These are phyloP conservation scores for Pelobates fuscus DNA, from an alignment of 2,113 vertebrate genomes.

Conservation along the genomic window DNA sequence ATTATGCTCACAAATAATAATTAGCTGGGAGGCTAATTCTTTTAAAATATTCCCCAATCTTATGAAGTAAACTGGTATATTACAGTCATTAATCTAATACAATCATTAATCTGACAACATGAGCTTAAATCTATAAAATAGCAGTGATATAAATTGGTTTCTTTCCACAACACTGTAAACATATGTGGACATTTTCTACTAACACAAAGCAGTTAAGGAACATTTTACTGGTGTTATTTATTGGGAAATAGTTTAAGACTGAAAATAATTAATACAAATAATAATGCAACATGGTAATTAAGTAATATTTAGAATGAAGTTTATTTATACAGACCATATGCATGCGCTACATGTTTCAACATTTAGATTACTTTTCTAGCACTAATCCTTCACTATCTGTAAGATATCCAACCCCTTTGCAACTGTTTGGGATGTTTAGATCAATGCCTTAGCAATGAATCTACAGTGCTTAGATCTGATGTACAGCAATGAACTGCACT, in stretches of 20 bases:
- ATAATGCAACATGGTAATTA: too few relatives aligned
- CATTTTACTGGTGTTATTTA: not conserved
- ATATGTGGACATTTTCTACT: not conserved
- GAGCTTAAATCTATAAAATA: not conserved
- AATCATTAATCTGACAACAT: slow-evolving; percentile 24
- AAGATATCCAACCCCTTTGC: too few relatives aligned
- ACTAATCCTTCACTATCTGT: too few relatives aligned
- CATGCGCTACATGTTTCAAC: too few relatives aligned
- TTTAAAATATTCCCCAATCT: slow-evolving; percentile 8
- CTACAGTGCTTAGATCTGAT: too few relatives aligned
- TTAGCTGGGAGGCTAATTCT: slow-evolving; percentile 24
- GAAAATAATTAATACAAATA: not conserved
- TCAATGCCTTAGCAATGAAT: too few relatives aligned
- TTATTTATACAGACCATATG: too few relatives aligned
- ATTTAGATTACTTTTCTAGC: too few relatives aligned
- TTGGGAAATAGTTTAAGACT: not conserved
- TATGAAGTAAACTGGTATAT: slow-evolving; percentile 22
- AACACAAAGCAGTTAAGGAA: not conserved
- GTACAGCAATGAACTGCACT: too few relatives aligned
- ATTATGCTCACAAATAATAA: slow-evolving; percentile 14
- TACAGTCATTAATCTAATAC: slow-evolving; percentile 19
- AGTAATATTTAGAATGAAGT: too few relatives aligned
- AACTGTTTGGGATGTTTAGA: too few relatives aligned
- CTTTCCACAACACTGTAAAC: not conserved
- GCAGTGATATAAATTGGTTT: not conserved